Conservation (phyloP, 2,888 invertebrate genomes). For the Apotomis capreana region DNA sequence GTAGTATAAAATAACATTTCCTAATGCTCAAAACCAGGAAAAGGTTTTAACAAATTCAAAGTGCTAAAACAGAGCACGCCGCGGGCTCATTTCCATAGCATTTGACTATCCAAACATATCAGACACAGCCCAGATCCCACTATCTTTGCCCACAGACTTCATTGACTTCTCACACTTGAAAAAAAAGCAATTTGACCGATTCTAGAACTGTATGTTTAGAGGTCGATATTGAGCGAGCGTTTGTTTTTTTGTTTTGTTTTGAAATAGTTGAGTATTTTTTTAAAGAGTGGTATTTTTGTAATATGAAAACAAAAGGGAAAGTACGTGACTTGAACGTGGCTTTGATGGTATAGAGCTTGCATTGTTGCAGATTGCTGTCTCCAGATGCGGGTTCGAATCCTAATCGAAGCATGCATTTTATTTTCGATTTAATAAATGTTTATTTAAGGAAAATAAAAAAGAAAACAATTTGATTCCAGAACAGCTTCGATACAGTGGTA, state of each 20-base stretch:
- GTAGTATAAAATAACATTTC: slow-evolving; percentile 15
- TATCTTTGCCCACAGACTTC: slow-evolving; percentile 71
- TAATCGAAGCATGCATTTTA: too few relatives aligned
- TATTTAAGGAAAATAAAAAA: too few relatives aligned
- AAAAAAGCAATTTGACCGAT: slow-evolving; percentile 78
- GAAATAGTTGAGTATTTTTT: not conserved
- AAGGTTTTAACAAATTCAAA: slow-evolving; percentile 62
- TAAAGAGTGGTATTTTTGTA: too few relatives aligned
- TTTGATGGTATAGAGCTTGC: too few relatives aligned
- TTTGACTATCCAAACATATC: slow-evolving; percentile 82
- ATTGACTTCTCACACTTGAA: slow-evolving; percentile 72
- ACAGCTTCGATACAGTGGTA: too few relatives aligned
- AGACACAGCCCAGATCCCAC: slow-evolving; percentile 61
- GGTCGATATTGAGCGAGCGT: not conserved
- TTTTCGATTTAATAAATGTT: too few relatives aligned
- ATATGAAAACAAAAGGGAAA: too few relatives aligned
- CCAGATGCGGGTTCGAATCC: too few relatives aligned
- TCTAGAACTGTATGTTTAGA: slow-evolving; percentile 3
- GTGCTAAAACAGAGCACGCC: slow-evolving; percentile 56
- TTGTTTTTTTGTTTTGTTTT: not conserved
- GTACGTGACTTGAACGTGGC: too few relatives aligned
- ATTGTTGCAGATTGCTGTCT: too few relatives aligned
- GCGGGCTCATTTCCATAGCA: slow-evolving; percentile 76
- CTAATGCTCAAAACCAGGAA: slow-evolving; percentile 28
- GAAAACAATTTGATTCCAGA: too few relatives aligned